Percentiles rank a stretch among this genome's conserved stretches.
phyloP scores from a whole-genome alignment of 2,113 vertebrate genomes.

The Paradoxurus hermaphroditus region DNA sequence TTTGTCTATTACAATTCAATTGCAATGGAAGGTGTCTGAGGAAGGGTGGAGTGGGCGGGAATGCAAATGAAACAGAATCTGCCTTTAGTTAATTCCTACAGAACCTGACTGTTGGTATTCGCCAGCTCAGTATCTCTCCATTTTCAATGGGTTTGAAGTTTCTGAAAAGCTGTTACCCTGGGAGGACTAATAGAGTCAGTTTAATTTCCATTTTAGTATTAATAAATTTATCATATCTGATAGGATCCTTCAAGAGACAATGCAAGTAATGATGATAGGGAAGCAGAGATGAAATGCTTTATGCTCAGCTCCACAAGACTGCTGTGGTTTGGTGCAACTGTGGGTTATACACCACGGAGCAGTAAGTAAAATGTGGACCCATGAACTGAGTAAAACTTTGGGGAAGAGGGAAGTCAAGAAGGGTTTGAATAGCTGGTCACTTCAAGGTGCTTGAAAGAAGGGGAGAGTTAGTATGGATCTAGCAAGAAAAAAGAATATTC shows the following conservation, averaged over 20 bases:
- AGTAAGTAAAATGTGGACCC: not conserved
- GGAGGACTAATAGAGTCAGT: not conserved
- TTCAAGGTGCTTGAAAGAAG: not conserved
- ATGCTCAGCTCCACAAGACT: not conserved
- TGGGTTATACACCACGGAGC: not conserved
- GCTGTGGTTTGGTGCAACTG: not conserved
- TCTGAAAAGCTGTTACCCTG: not conserved
- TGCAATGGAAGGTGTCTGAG: not conserved
- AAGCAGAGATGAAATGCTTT: not conserved
- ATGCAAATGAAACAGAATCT: not conserved
- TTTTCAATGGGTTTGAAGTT: not conserved
- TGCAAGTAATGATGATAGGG: not conserved
- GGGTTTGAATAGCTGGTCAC: not conserved
- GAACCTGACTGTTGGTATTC: not conserved
- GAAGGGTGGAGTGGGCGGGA: not conserved
- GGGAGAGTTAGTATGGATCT: not conserved
- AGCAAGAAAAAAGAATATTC: not conserved
- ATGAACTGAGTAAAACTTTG: not conserved
- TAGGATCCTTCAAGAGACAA: not conserved
- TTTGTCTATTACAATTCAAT: not conserved
- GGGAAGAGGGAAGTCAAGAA: not conserved
- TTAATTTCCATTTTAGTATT: constrained; percentile 28
- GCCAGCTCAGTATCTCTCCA: not conserved
- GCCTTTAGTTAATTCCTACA: not conserved
- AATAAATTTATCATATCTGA: not conserved